phyloP scores from a whole-genome alignment of 2,888 invertebrate species.

The Myathropa florea region DNA sequence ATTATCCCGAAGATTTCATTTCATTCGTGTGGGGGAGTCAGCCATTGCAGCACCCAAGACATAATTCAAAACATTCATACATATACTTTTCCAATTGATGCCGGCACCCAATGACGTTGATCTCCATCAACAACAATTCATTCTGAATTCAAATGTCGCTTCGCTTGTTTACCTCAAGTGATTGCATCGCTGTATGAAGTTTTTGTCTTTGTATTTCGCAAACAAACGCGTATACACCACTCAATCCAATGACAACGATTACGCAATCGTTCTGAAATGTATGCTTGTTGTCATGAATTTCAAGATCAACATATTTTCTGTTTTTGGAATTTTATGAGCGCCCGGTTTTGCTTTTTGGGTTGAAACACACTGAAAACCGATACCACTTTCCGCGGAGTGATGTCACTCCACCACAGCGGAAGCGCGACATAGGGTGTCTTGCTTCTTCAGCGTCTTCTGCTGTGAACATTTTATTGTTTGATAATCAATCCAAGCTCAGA shows the following conservation, averaged over 20 bases:
- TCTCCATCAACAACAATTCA: slow-evolving; percentile 10
- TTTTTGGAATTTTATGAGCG: slow-evolving; percentile 28
- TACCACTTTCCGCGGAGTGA: slow-evolving; percentile 4
- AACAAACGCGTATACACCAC: not conserved
- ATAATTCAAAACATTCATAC: not conserved
- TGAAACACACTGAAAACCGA: not conserved
- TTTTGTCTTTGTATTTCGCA: too few relatives aligned
- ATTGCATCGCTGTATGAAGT: not conserved
- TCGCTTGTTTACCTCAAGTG: not conserved
- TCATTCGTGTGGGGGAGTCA: not conserved
- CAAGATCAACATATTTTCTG: slow-evolving; percentile 31
- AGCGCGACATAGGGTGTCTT: not conserved
- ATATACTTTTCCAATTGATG: slow-evolving; percentile 6
- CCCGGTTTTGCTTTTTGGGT: slow-evolving; percentile 4
- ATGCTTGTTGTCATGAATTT: slow-evolving; percentile 12
- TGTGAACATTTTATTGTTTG: too few relatives aligned
- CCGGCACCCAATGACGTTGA: slow-evolving; percentile 23
- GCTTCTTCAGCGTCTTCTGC: not conserved
- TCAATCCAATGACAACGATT: slow-evolving; percentile 16
- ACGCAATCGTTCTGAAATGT: slow-evolving; percentile 41
- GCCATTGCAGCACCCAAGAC: not conserved
- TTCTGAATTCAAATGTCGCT: slow-evolving; percentile 32
- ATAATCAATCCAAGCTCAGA: not conserved
- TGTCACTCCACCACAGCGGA: slow-evolving; percentile 39
- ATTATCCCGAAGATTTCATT: not conserved